These are phyloP conservation scores for Craterocephalus amniculus DNA, from an alignment of 2,797 vertebrate species.

Conservation along the genomic window DNA sequence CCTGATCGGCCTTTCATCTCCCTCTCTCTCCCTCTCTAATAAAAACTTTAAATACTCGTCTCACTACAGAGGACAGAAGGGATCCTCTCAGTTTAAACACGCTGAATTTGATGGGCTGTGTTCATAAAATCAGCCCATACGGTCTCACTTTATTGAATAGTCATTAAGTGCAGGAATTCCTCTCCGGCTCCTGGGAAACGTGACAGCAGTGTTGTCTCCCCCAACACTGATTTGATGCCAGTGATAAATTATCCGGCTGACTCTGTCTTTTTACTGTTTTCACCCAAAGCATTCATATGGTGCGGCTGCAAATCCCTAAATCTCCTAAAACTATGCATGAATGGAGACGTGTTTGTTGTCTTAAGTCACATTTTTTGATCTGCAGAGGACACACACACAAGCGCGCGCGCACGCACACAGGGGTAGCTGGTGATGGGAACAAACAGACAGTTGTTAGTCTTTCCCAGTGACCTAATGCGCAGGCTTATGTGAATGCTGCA, in stretches of 20 bases:
- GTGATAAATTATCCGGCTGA: constrained; percentile 9
- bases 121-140: constrained; percentile 13
- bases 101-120: not conserved
- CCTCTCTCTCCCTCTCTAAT: not conserved
- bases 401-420: constrained; percentile 45
- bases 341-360: constrained; percentile 13
- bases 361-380: constrained; percentile 41
- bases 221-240: constrained; percentile 19
- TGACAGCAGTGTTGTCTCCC: constrained; percentile 21
- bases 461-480: constrained; percentile 80
- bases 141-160: constrained; percentile 21
- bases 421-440: constrained; percentile 75
- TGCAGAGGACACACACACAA: constrained; percentile 31
- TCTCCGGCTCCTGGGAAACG: constrained; percentile 32
- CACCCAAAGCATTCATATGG: not conserved
- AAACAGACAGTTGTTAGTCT: constrained; percentile 82
- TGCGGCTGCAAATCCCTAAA: constrained; percentile 5
- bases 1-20: not conserved
- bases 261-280: not conserved
- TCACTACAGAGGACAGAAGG: not conserved
- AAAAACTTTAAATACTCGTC: constrained; percentile 1
- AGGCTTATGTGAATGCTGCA: constrained; percentile 77
- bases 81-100: not conserved
- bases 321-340: not conserved
- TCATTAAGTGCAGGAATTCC: constrained; percentile 34